phyloP scores from a whole-genome alignment of 1,140 invertebrate species.

The Cherax quadricarinatus region DNA sequence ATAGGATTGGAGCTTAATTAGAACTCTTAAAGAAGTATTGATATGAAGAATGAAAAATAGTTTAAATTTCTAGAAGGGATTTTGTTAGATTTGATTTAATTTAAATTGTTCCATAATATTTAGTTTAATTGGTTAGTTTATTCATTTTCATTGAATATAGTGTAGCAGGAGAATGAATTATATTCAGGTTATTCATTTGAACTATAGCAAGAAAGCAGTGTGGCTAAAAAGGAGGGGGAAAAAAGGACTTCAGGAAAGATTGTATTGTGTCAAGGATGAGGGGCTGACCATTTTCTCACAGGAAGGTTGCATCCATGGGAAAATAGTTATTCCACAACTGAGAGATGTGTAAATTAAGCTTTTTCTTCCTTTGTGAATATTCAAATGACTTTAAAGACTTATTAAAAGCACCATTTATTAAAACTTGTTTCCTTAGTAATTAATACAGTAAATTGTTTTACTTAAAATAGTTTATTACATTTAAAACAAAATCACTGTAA shows the following conservation, averaged over 20 bases:
- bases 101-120: background rate
- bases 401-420: background rate
- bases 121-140: background rate
- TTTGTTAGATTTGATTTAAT: too few species aligned
- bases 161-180: background rate
- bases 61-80: background rate
- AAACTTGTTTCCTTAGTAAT: background rate
- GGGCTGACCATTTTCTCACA: background rate
- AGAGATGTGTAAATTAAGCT: background rate
- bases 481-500: too few species aligned
- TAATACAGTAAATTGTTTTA: background rate
- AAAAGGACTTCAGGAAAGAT: background rate
- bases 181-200: background rate
- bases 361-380: background rate
- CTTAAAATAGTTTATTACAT: too few species aligned
- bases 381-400: too few species aligned
- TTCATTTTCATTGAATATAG: too few species aligned
- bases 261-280: conserved; percentile 4
- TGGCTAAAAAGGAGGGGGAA: background rate
- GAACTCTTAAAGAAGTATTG: too few species aligned
- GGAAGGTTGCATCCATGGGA: background rate
- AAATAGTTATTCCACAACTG: background rate
- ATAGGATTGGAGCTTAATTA: too few species aligned
- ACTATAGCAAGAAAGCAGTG: background rate
- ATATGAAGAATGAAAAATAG: too few species aligned